Percentiles rank a stretch among this genome's conserved stretches.
Conservation (phyloP, 2,113 vertebrate species). For the Perccottus glenii region DNA sequence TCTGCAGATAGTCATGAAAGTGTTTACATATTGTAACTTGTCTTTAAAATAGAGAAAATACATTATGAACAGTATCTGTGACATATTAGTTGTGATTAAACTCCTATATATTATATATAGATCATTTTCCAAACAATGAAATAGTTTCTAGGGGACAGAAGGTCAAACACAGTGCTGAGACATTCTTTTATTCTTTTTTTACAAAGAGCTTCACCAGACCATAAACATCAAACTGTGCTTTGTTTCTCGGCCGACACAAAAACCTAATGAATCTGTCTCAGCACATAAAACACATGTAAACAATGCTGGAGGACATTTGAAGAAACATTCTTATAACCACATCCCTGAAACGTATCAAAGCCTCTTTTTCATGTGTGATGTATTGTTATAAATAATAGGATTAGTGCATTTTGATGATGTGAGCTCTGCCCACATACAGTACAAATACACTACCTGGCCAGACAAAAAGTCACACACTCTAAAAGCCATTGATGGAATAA, state of each 20-base stretch:
- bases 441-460: too few species aligned
- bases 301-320: background rate
- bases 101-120: background rate
- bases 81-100: constrained; percentile 3
- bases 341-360: background rate
- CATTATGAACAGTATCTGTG: background rate
- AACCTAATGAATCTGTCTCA: constrained; percentile 17
- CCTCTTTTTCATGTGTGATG: constrained; percentile 22
- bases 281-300: constrained; percentile 2
- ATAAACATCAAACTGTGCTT: constrained; percentile 44
- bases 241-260: constrained; percentile 30
- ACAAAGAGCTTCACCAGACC: constrained; percentile 56
- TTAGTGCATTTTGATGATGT: constrained; percentile 15
- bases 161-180: constrained; percentile 28
- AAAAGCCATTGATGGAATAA: too few species aligned
- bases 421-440: constrained; percentile 24
- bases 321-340: background rate
- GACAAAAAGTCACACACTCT: too few species aligned
- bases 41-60: too few species aligned
- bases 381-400: background rate
- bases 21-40: background rate
- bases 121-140: constrained; percentile 19
- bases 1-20: background rate
- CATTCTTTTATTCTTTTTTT: constrained; percentile 45
- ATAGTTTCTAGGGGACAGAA: constrained; percentile 20